phyloP scores from a whole-genome alignment of 1,140 invertebrate species.

The Pseudomyrmex pallidus region DNA sequence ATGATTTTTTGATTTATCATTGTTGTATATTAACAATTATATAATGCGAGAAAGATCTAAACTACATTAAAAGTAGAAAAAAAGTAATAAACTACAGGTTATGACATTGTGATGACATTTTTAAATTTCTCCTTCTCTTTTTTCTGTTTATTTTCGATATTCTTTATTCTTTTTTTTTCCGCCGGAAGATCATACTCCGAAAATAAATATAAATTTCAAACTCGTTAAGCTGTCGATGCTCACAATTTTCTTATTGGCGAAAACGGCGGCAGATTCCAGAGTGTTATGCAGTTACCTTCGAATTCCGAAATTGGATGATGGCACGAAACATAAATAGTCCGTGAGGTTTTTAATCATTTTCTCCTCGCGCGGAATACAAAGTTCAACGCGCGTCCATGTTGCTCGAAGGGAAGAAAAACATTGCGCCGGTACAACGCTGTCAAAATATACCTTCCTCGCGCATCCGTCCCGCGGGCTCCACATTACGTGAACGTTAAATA shows the following conservation, averaged over 20 bases:
- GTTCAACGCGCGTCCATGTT: slow-evolving; percentile 68
- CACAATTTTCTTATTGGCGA: slow-evolving; percentile 55
- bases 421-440: slow-evolving; percentile 72
- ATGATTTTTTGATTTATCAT: too few species aligned
- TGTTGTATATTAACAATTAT: too few species aligned
- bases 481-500: slow-evolving; percentile 78
- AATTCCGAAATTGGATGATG: slow-evolving; percentile 63
- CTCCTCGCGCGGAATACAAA: slow-evolving; percentile 67
- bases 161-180: slow-evolving; percentile 22
- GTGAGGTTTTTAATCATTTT: slow-evolving; percentile 75
- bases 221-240: slow-evolving; percentile 55
- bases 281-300: slow-evolving; percentile 61
- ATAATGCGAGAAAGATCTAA: neutral
- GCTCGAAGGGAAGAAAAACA: slow-evolving; percentile 76
- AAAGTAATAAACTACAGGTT: slow-evolving; percentile 2
- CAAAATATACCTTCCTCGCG: slow-evolving; percentile 73
- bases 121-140: slow-evolving; percentile 42
- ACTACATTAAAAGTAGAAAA: neutral
- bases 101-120: slow-evolving; percentile 2
- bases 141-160: slow-evolving; percentile 52
- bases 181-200: slow-evolving; percentile 41
- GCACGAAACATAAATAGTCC: slow-evolving; percentile 74
- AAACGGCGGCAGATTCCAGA: slow-evolving; percentile 49
- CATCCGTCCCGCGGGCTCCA: slow-evolving; percentile 69
- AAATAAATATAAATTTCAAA: slow-evolving; percentile 55